phyloP scores from a whole-genome alignment of 92 coral and sea anemone species.

The Paramuricea clavata region DNA sequence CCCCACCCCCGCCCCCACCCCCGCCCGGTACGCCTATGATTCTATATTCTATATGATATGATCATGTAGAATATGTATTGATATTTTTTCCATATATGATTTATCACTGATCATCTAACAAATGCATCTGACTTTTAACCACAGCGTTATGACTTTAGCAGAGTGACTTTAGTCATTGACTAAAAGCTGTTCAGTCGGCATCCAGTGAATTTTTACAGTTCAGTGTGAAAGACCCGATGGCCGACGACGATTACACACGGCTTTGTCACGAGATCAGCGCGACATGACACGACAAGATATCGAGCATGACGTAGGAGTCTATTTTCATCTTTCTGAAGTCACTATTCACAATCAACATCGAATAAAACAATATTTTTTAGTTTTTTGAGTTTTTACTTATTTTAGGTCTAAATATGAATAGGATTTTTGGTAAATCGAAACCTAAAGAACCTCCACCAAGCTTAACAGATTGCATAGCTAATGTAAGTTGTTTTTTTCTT shows the following conservation, averaged over 20 bases:
- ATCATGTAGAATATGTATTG: no score
- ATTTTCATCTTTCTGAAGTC: conserved; percentile 14
- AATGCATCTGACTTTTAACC: no score
- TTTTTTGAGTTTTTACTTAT: not conserved
- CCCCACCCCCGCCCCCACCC: no score
- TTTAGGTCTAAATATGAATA: conserved; percentile 78
- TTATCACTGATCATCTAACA: no score
- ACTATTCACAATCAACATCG: not conserved
- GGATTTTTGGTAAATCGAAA: conserved; percentile 93
- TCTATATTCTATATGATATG: no score
- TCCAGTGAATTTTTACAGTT: no score
- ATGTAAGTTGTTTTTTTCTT: conserved; percentile 62
- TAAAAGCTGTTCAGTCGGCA: no score
- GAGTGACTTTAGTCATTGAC: no score
- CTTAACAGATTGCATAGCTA: conserved; percentile 92
- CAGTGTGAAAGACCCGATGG: no score
- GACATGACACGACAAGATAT: conserved; percentile 14
- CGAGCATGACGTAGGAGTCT: conserved; percentile 8
- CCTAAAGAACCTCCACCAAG: conserved; percentile 98
- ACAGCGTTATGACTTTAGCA: no score
- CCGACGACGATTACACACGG: not conserved
- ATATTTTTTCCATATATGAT: no score
- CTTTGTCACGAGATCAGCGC: not conserved
- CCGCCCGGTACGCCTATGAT: no score
- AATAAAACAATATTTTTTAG: not conserved